Percentiles rank a stretch among this genome's conserved stretches.
Conservation (phyloP, 2,888 invertebrate genomes). For the Sussaba pulchella region DNA sequence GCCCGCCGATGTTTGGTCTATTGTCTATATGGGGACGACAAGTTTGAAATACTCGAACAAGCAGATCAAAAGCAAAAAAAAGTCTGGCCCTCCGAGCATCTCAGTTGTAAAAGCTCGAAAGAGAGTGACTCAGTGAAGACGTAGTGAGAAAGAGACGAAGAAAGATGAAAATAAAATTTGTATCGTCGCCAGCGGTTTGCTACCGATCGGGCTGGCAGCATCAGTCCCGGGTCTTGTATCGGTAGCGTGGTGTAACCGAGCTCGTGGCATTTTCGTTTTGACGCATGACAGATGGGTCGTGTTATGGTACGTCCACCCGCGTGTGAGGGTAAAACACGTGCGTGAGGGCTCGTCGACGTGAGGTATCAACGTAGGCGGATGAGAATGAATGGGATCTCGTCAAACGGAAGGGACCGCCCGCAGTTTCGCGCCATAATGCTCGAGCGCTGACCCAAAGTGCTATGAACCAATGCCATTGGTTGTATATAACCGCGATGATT, state of each 20-base stretch:
- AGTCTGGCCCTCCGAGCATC: neutral
- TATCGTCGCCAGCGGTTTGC: conserved; percentile 15
- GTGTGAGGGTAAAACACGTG: conserved; percentile 67
- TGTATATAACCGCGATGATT: conserved; percentile 15
- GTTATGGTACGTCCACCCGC: too few species aligned
- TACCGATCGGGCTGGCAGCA: conserved; percentile 14
- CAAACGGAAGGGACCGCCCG: conserved; percentile 84
- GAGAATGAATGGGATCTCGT: conserved; percentile 84
- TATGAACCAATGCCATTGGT: conserved; percentile 18
- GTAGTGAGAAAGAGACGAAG: neutral
- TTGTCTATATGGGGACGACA: neutral
- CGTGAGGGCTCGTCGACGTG: conserved; percentile 69
- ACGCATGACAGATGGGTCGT: conserved; percentile 81
- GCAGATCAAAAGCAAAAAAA: too few species aligned
- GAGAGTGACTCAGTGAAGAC: neutral
- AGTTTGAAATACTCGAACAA: neutral
- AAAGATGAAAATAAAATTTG: neutral
- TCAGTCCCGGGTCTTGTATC: too few species aligned
- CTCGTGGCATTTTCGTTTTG: conserved; percentile 75
- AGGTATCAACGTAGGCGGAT: conserved; percentile 82
- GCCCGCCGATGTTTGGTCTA: too few species aligned
- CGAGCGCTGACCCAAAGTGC: conserved; percentile 70
- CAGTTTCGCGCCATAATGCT: conserved; percentile 82
- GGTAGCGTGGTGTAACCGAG: conserved; percentile 56
- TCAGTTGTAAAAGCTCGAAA: neutral